Evolutionary conservation across 2,888 invertebrate species (phyloP).

Genomic region (Bellardia bayeri): DNA sequence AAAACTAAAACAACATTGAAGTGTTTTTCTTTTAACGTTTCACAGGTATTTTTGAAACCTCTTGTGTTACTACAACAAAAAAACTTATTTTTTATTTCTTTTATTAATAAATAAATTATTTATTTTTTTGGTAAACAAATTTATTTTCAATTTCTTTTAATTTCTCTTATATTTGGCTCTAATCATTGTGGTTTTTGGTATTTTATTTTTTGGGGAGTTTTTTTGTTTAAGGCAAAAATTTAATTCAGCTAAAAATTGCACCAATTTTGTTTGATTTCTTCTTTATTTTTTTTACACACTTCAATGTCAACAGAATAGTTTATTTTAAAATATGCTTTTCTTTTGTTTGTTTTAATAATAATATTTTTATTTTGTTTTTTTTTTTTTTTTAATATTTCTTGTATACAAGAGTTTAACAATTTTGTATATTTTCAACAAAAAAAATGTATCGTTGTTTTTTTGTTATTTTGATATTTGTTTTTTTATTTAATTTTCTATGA

Average conservation of each 20-base stretch:
- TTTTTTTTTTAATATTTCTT: slow-evolving; percentile 56
- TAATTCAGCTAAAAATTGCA: slow-evolving; percentile 74
- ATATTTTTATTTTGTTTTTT: slow-evolving; percentile 28
- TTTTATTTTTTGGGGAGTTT: slow-evolving; percentile 50
- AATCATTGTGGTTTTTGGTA: slow-evolving; percentile 49
- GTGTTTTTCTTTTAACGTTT: slow-evolving; percentile 65
- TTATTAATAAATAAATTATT: background rate
- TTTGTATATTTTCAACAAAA: slow-evolving; percentile 74
- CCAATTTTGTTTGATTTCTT: slow-evolving; percentile 67
- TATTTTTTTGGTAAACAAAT: slow-evolving; percentile 33
- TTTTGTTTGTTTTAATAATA: slow-evolving; percentile 26
- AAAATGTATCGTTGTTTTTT: slow-evolving; percentile 68
- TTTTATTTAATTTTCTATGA: slow-evolving; percentile 64
- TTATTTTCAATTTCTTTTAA: slow-evolving; percentile 34
- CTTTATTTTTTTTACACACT: slow-evolving; percentile 57
- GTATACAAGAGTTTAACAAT: slow-evolving; percentile 73
- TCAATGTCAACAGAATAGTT: slow-evolving; percentile 70
- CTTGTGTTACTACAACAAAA: slow-evolving; percentile 75
- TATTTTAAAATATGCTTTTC: slow-evolving; percentile 29
- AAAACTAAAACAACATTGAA: slow-evolving; percentile 64
- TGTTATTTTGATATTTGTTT: slow-evolving; percentile 60
- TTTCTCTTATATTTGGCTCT: slow-evolving; percentile 61
- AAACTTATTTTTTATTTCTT: slow-evolving; percentile 28
- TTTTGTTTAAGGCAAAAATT: slow-evolving; percentile 72
- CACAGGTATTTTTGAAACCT: slow-evolving; percentile 82